Base-by-base conservation (phyloP, 2,888 invertebrate genomes). In the Xylocampa areola region DNA sequence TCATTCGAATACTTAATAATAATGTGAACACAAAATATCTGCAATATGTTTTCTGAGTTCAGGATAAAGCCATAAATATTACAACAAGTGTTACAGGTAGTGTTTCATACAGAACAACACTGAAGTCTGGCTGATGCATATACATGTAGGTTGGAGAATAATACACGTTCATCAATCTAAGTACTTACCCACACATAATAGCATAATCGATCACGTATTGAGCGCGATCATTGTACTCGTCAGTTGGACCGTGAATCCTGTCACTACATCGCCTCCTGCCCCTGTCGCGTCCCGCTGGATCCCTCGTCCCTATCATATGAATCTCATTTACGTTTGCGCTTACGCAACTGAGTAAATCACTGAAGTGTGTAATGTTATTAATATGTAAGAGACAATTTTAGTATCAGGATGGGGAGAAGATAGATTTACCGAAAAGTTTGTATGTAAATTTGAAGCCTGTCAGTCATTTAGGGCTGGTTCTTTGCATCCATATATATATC, bases 221-320 rank as follows among this genome's bases (percentile, higher is more conserved):
- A 90, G 89, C 82, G 73, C 89, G 86, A 91, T 91, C 92, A 93
- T 93, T 93, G 93, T 93, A 85, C 77, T 89, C 86, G 83, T 84
- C 84, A 87, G 91, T 84, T 92, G 92, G 88, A 93, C 92, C 93
- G 92, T 93, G 90, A 91, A 92, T 93, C 93, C 93, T 93, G 92
- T 91, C 91, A 89, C 89, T 89, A 86, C 73, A 79, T 72, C 80
- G 78, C 77, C 70, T 73, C 76, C 74, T 21, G 60, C 62, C 54
- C 55, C 43, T 13, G 14, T 52, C 44, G 11, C 44, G 67, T 71
- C 70, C 71, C 81, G 41, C 70, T 73, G 66, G 71, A 73, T 74
- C 80, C 68, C 79, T 70, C 73, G 77, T 73, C 73, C 76, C 81
- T 78, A 77, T 81, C 85, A 85, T 87, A 88, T 91, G 88, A 90